Percentiles rank a stretch among this genome's conserved stretches.
phyloP scores from a whole-genome alignment of 2,797 vertebrate species.

The Scarus forsteni region DNA sequence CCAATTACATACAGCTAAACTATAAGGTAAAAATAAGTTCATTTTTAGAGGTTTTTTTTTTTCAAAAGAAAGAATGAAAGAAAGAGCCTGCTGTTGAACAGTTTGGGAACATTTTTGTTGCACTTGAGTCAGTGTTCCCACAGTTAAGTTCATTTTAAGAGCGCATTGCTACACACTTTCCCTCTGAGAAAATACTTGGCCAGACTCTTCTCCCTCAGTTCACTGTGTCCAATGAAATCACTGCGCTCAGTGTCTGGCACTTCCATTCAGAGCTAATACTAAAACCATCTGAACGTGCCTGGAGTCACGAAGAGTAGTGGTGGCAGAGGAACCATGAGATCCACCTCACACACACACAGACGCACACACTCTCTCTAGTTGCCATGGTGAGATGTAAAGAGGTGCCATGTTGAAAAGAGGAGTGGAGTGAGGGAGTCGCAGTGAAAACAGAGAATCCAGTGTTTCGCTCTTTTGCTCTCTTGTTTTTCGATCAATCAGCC shows the following conservation, averaged over 20 bases:
- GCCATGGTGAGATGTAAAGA: constrained; percentile 85
- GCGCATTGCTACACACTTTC: constrained; percentile 46
- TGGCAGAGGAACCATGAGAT: constrained; percentile 68
- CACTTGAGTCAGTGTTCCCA: constrained; percentile 31
- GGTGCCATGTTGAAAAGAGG: constrained; percentile 79
- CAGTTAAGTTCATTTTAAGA: constrained; percentile 34
- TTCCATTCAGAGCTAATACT: constrained; percentile 70
- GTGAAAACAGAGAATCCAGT: constrained; percentile 80
- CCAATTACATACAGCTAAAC: too few species aligned
- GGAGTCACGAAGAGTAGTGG: constrained; percentile 67
- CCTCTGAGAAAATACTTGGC: constrained; percentile 55
- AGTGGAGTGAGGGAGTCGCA: constrained; percentile 64
- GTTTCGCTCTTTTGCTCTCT: constrained; percentile 59
- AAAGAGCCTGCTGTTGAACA: constrained; percentile 1
- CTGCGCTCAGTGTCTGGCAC: constrained; percentile 61
- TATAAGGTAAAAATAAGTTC: too few species aligned
- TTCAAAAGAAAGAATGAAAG: neutral
- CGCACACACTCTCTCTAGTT: constrained; percentile 60
- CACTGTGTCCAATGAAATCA: constrained; percentile 59
- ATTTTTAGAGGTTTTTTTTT: too few species aligned
- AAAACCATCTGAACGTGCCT: constrained; percentile 77
- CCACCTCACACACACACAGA: constrained; percentile 52
- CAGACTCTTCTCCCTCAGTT: constrained; percentile 46
- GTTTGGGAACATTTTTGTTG: neutral
- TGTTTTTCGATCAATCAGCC: constrained; percentile 71